Percentiles rank a stretch among this genome's conserved stretches.
phyloP scores from a whole-genome alignment of 2,797 vertebrate species.

The Gobionotothen gibberifrons region DNA sequence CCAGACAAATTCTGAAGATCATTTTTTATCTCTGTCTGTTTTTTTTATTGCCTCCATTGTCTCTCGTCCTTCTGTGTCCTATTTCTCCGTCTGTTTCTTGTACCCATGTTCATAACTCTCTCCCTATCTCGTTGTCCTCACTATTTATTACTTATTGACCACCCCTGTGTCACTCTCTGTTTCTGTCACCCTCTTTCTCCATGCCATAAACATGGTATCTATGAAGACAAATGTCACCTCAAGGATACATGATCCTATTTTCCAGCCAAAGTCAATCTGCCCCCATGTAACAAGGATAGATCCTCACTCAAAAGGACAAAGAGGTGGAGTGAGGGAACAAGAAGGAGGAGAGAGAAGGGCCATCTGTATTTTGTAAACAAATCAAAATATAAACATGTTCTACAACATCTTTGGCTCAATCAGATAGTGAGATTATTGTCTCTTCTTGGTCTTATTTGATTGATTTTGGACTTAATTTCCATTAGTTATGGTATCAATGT shows the following conservation, averaged over 20 bases:
- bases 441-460: background rate
- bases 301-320: slow-evolving; percentile 29
- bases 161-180: slow-evolving; percentile 42
- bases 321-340: background rate
- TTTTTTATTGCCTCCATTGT: slow-evolving; percentile 13
- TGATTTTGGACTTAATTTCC: background rate
- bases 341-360: background rate
- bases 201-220: slow-evolving; percentile 26
- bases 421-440: background rate
- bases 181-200: slow-evolving; percentile 25
- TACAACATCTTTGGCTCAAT: background rate
- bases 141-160: slow-evolving; percentile 66
- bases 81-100: slow-evolving; percentile 22
- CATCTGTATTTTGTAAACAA: background rate
- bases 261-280: slow-evolving; percentile 60
- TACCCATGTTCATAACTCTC: slow-evolving; percentile 36
- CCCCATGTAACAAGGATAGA: slow-evolving; percentile 60
- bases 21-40: slow-evolving; percentile 30
- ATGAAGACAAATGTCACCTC: slow-evolving; percentile 71
- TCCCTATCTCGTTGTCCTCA: slow-evolving; percentile 35
- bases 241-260: slow-evolving; percentile 62
- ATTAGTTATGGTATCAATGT: background rate
- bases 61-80: slow-evolving; percentile 40
- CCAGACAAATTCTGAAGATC: slow-evolving; percentile 31
- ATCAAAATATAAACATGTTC: slow-evolving; percentile 22